phyloP scores from a whole-genome alignment of 2,888 invertebrate genomes.

The Pasiphila rectangulata region DNA sequence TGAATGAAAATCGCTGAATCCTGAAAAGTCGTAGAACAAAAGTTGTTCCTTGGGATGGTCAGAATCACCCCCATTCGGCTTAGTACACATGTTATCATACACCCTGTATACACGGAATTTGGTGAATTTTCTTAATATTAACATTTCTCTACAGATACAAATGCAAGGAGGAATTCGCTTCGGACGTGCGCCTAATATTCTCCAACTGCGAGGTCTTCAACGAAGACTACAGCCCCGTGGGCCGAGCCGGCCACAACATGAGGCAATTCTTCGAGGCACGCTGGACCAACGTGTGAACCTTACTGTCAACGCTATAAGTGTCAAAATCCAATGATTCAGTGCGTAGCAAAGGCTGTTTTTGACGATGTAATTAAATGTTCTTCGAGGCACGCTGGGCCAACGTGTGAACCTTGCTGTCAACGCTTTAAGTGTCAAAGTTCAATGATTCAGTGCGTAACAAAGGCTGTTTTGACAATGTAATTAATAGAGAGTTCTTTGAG shows the following conservation, averaged over 20 bases:
- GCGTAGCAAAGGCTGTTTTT: no score
- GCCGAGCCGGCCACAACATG: conserved; percentile 97
- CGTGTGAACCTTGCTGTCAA: no score
- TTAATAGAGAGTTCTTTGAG: no score
- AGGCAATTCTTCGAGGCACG: conserved; percentile 94
- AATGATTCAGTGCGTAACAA: no score
- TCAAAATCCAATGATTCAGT: neutral
- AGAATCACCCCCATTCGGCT: no score
- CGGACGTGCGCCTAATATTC: conserved; percentile 96
- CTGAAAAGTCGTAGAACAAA: no score
- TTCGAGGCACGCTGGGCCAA: no score
- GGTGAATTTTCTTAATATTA: neutral
- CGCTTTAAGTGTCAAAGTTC: neutral
- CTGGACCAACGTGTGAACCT: conserved; percentile 79
- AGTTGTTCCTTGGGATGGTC: no score
- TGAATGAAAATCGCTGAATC: no score
- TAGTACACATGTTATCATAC: no score
- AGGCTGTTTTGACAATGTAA: no score
- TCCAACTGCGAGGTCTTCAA: conserved; percentile 99
- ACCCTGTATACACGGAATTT: neutral
- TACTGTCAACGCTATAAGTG: neutral
- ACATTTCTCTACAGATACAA: conserved; percentile 88
- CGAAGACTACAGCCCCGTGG: conserved; percentile 98
- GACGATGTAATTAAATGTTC: no score
- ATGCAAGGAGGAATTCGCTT: conserved; percentile 93